Percentiles rank a stretch among this genome's conserved stretches.
phyloP scores from a whole-genome alignment of 92 coral and sea anemone species.

The Scolanthus callimorphus region DNA sequence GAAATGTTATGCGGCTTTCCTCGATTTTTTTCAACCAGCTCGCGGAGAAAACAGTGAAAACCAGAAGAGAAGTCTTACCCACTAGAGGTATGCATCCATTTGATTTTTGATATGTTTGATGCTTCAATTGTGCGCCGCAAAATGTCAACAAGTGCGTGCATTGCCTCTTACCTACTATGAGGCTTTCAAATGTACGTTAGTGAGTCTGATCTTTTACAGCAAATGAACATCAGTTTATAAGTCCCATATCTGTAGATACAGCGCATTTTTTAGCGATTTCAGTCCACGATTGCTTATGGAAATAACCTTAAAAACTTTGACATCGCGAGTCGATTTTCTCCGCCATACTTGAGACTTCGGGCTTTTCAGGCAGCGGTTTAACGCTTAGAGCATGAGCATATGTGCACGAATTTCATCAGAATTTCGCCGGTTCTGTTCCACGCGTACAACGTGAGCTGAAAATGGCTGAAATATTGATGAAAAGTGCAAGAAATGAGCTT shows the following conservation, averaged over 20 bases:
- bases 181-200: too few relatives aligned
- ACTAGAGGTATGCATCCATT: constrained; percentile 29
- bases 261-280: too few relatives aligned
- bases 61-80: constrained; percentile 15
- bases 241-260: too few relatives aligned
- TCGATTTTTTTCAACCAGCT: too few relatives aligned
- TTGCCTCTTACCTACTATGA: too few relatives aligned
- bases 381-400: not conserved
- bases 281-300: too few relatives aligned
- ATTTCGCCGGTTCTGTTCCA: constrained; percentile 5
- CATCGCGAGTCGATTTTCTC: not conserved
- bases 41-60: too few relatives aligned
- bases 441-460: not conserved
- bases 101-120: not conserved
- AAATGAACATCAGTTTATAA: too few relatives aligned
- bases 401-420: constrained; percentile 18
- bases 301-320: not conserved
- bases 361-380: constrained; percentile 6
- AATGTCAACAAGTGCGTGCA: too few relatives aligned
- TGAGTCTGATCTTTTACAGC: too few relatives aligned
- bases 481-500: constrained; percentile 59
- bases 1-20: too few relatives aligned
- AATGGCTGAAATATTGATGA: constrained; percentile 27
- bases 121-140: too few relatives aligned
- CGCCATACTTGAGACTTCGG: constrained; percentile 34